Evolutionary conservation across 2,888 invertebrate species (phyloP).

Genomic region (Endomychus coccineus): DNA sequence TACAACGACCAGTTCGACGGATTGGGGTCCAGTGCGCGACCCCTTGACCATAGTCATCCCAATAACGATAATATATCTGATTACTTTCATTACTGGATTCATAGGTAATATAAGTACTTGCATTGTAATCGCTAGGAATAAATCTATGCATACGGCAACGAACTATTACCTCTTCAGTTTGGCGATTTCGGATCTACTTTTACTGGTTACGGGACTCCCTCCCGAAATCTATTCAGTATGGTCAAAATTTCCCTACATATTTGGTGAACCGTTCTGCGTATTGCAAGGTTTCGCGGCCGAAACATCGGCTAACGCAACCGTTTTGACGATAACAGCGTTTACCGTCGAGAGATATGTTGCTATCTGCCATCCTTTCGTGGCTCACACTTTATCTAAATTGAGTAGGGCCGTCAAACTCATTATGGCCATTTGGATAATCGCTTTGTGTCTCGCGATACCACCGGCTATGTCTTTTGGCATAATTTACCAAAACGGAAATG

Average conservation of each 20-base stretch:
- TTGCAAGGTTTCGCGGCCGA: constrained; percentile 69
- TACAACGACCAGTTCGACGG: too few species aligned
- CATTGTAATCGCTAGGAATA: constrained; percentile 66
- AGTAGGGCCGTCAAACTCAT: constrained; percentile 72
- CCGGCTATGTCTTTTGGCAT: constrained; percentile 77
- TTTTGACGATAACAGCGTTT: constrained; percentile 80
- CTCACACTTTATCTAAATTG: constrained; percentile 76
- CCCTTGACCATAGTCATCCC: constrained; percentile 57
- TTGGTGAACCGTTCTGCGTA: constrained; percentile 68
- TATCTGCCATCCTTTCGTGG: constrained; percentile 77
- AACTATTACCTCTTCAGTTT: constrained; percentile 77
- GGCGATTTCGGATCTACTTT: constrained; percentile 68
- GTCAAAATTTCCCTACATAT: constrained; percentile 65
- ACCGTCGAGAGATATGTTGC: constrained; percentile 84
- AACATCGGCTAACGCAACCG: constrained; percentile 79
- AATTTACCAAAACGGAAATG: constrained; percentile 37
- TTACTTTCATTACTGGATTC: constrained; percentile 66
- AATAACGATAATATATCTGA: constrained; percentile 58
- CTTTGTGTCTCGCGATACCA: constrained; percentile 66
- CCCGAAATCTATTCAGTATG: constrained; percentile 70
- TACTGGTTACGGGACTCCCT: constrained; percentile 70
- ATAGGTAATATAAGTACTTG: constrained; percentile 76
- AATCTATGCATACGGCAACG: constrained; percentile 77
- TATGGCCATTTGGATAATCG: constrained; percentile 67
- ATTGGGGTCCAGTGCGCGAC: constrained; percentile 44